phyloP scores from a whole-genome alignment of 2,113 vertebrate species.

The Tychaedon coryphoeus region DNA sequence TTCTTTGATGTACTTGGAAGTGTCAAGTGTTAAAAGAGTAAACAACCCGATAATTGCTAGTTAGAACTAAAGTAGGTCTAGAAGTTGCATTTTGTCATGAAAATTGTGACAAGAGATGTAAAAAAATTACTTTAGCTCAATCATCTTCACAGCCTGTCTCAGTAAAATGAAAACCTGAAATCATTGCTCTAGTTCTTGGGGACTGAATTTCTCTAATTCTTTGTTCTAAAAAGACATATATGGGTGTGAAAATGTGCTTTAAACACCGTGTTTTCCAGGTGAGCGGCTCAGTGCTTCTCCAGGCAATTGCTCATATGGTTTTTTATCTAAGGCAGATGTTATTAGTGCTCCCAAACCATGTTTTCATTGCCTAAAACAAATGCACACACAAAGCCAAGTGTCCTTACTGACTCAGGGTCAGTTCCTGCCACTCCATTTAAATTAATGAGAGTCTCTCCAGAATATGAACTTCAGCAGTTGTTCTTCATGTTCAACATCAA shows the following conservation, averaged over 20 bases:
- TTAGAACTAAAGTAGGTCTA: conserved; percentile 33
- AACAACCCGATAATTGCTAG: neutral
- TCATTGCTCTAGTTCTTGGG: neutral
- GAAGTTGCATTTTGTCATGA: conserved; percentile 13
- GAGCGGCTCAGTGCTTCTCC: neutral
- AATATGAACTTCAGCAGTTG: neutral
- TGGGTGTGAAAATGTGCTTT: conserved; percentile 9
- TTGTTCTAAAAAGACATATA: neutral
- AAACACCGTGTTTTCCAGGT: conserved; percentile 16
- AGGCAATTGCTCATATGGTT: neutral
- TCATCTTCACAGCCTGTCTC: neutral
- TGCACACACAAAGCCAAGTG: neutral
- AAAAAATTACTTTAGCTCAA: conserved; percentile 19
- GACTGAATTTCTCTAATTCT: neutral
- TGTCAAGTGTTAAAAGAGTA: conserved; percentile 42
- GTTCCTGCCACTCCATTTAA: neutral
- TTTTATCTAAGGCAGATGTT: neutral
- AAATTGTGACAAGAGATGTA: conserved; percentile 25
- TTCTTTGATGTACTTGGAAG: conserved; percentile 34
- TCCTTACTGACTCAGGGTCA: neutral
- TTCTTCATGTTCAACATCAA: neutral
- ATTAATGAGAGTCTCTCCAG: neutral
- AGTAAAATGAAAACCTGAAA: neutral
- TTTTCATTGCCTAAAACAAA: conserved; percentile 9
- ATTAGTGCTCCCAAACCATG: neutral